Percentiles rank a stretch among this genome's conserved stretches.
phyloP scores from a whole-genome alignment of 2,797 vertebrate species.

The Leucoraja ocellata region DNA sequence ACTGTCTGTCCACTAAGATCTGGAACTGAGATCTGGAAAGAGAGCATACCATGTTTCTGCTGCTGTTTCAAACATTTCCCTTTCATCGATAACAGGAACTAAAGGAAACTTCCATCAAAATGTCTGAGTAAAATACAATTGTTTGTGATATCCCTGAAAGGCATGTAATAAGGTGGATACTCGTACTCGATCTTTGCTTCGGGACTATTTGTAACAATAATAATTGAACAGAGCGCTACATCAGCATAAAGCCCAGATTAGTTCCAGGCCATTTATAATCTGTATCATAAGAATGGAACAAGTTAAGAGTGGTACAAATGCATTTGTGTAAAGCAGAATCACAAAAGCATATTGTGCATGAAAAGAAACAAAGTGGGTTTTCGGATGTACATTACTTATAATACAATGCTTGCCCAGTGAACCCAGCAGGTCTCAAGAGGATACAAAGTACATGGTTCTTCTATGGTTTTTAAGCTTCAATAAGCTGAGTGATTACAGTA shows the following conservation, averaged over 20 bases:
- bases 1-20: not conserved
- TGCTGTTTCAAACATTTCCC: not conserved
- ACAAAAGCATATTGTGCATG: not conserved
- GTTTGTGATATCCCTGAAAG: not conserved
- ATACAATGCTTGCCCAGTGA: not conserved
- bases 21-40: not conserved
- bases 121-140: not conserved
- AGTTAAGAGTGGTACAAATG: not conserved
- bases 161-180: not conserved
- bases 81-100: not conserved
- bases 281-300: not conserved
- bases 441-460: not conserved
- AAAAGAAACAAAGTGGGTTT: not conserved
- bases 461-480: conserved; percentile 1
- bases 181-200: not conserved
- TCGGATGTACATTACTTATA: not conserved
- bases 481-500: conserved; percentile 13
- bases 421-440: not conserved
- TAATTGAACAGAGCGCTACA: not conserved
- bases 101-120: not conserved
- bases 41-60: not conserved
- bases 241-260: not conserved
- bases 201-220: not conserved
- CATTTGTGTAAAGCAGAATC: not conserved
- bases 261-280: not conserved